Conservation (phyloP, 2,888 invertebrate species). For the Drosophila engyochracea region DNA sequence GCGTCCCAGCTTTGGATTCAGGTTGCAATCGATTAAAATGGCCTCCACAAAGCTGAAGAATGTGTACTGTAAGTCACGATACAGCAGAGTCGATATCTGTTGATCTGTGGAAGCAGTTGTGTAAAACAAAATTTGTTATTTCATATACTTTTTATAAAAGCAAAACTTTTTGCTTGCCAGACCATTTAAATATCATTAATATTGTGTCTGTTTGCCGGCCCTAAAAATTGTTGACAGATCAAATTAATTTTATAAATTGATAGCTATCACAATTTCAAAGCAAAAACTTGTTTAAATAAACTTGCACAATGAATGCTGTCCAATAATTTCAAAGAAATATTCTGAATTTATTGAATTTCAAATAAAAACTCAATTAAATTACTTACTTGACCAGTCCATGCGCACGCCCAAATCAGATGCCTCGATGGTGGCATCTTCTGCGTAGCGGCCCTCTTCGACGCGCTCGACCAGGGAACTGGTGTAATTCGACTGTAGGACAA, state of each 20-base stretch:
- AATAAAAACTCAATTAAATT: background rate
- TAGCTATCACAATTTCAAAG: background rate
- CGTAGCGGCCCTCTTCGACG: slow-evolving; percentile 87
- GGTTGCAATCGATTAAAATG: slow-evolving; percentile 88
- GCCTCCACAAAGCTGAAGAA: slow-evolving; percentile 90
- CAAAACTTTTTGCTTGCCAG: background rate
- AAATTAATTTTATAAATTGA: background rate
- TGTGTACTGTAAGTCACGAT: slow-evolving; percentile 90
- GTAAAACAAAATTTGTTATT: background rate
- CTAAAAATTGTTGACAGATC: background rate
- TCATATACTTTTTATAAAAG: too few species aligned
- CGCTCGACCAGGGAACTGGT: slow-evolving; percentile 89
- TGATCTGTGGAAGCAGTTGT: slow-evolving; percentile 89
- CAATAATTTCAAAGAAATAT: background rate
- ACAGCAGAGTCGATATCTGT: slow-evolving; percentile 93
- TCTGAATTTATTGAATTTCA: background rate
- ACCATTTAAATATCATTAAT: background rate
- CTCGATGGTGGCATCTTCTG: slow-evolving; percentile 87
- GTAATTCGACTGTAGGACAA: slow-evolving; percentile 92
- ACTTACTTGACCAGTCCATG: slow-evolving; percentile 94
- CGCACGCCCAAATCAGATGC: slow-evolving; percentile 90
- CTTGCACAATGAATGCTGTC: background rate
- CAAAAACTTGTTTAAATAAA: background rate
- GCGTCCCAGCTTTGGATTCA: slow-evolving; percentile 87
- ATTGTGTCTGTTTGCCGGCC: background rate